Conservation (phyloP, 2,888 invertebrate species). For the Malthinus seriepunctatus region DNA sequence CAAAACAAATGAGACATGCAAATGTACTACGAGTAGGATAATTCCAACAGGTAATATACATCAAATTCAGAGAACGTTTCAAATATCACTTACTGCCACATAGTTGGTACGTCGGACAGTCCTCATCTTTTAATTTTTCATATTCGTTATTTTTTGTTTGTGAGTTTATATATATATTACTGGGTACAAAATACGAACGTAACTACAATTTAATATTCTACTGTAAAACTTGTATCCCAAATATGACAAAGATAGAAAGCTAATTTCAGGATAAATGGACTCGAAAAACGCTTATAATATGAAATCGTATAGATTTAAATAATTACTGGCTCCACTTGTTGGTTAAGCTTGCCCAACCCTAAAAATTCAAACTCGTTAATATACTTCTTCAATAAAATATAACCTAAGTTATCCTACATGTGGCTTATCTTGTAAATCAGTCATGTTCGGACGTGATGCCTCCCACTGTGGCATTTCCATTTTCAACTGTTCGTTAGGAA, state of each 20-base stretch:
- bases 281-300: conserved; percentile 50
- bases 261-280: conserved; percentile 50
- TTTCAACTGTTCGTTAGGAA: conserved; percentile 44
- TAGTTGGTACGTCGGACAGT: conserved; percentile 9
- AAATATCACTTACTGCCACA: conserved; percentile 16
- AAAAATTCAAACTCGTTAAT: conserved; percentile 34
- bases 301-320: conserved; percentile 30
- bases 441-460: conserved; percentile 42
- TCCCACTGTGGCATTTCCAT: conserved; percentile 48
- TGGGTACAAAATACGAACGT: conserved; percentile 34
- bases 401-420: conserved; percentile 44
- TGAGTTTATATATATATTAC: conserved; percentile 13
- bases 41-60: conserved; percentile 45
- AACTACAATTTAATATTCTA: conserved; percentile 41
- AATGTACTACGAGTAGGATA: conserved; percentile 47
- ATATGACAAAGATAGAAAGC: conserved; percentile 52
- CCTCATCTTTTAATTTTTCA: not conserved
- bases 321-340: conserved; percentile 57
- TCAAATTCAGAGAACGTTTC: conserved; percentile 45
- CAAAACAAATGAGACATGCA: conserved; percentile 51
- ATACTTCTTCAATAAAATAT: not conserved
- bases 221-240: conserved; percentile 52
- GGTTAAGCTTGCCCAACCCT: conserved; percentile 57
- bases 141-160: conserved; percentile 2
- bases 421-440: conserved; percentile 51